Conservation (phyloP, 1,140 invertebrate genomes). For the Scaptomyza graminum region DNA sequence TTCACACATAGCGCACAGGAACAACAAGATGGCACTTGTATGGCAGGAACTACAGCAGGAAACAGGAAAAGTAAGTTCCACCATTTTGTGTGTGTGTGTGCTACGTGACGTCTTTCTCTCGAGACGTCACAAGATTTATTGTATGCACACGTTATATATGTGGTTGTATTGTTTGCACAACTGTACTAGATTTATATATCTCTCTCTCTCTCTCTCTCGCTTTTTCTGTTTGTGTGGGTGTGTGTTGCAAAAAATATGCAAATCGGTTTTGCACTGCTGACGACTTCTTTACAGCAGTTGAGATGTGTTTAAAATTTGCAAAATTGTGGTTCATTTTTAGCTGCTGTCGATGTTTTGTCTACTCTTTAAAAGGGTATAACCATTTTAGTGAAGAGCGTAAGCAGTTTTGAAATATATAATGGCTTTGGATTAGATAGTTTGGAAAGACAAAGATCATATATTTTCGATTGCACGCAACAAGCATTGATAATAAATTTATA, state of each 20-base stretch:
- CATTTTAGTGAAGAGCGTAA: neutral
- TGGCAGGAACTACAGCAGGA: constrained; percentile 76
- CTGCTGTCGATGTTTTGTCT: constrained; percentile 60
- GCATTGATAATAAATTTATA: too few species aligned
- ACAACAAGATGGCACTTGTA: constrained; percentile 41
- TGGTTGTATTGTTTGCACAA: constrained; percentile 57
- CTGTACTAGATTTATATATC: constrained; percentile 18
- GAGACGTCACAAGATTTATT: constrained; percentile 82
- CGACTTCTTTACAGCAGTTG: constrained; percentile 70
- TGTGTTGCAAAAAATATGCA: constrained; percentile 59
- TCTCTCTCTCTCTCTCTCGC: neutral
- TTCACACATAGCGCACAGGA: constrained; percentile 38
- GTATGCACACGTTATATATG: constrained; percentile 69
- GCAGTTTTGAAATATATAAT: too few species aligned
- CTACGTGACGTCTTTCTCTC: constrained; percentile 81
- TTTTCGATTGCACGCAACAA: too few species aligned
- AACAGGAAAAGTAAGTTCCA: constrained; percentile 76
- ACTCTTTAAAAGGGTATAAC: neutral
- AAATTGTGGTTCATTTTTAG: constrained; percentile 75
- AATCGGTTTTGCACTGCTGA: constrained; percentile 68
- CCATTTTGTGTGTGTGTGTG: constrained; percentile 44
- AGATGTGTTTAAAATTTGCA: constrained; percentile 79
- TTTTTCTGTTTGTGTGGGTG: constrained; percentile 3
- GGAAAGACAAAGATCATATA: too few species aligned
- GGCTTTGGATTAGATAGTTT: too few species aligned